Conservation (phyloP, 2,113 vertebrate genomes). For the Motacilla alba region DNA sequence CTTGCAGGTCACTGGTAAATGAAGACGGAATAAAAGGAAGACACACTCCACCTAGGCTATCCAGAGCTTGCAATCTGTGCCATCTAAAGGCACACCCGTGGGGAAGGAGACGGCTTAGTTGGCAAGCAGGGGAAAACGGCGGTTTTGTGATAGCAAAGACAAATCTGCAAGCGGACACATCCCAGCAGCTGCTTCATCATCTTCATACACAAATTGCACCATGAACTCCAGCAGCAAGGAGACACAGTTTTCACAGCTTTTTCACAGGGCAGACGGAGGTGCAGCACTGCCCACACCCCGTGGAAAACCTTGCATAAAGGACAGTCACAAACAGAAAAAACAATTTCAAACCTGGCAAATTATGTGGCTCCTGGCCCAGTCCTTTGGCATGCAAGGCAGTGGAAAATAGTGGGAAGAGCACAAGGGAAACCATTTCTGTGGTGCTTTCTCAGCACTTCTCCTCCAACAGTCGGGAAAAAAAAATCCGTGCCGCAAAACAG, state of each 20-base stretch:
- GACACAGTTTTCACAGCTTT: neutral
- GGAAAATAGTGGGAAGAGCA: neutral
- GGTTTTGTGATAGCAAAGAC: neutral
- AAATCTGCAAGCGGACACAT: neutral
- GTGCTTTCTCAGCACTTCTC: neutral
- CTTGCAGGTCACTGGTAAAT: no score
- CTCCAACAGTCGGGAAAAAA: no score
- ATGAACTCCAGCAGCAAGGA: neutral
- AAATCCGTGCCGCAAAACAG: fast-evolving
- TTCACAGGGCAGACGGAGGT: neutral
- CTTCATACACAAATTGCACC: neutral
- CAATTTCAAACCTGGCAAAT: neutral
- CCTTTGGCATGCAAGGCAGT: neutral
- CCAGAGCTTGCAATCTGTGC: no score
- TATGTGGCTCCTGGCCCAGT: fast-evolving
- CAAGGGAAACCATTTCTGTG: neutral
- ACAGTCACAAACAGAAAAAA: neutral
- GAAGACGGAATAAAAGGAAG: no score
- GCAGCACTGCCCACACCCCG: neutral
- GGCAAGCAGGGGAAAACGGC: neutral
- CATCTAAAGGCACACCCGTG: no score
- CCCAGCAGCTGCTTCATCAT: neutral
- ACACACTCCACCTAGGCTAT: no score
- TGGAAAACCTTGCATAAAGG: neutral
- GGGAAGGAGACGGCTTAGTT: no score